Evolutionary conservation across 2,113 vertebrate genomes (phyloP).

Genomic region (Zosterops pallidus): DNA sequence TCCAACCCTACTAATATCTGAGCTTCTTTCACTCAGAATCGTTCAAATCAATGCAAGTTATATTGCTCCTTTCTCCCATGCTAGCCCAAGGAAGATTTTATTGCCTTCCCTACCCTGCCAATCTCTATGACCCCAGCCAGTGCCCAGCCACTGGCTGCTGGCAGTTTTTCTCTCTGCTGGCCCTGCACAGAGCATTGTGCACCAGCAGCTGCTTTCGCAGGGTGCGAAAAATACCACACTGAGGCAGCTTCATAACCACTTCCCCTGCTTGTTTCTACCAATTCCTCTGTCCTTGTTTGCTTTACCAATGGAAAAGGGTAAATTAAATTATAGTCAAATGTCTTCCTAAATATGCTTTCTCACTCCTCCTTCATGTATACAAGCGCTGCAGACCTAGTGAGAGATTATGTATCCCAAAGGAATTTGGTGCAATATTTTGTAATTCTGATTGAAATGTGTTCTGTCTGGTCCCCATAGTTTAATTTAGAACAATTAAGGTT

Average conservation of each 20-base stretch:
- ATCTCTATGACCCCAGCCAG: background rate
- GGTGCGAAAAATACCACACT: background rate
- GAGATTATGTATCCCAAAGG: constrained; percentile 66
- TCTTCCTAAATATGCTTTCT: constrained; percentile 64
- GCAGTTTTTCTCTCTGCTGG: background rate
- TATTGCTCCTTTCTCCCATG: constrained; percentile 3
- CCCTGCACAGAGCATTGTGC: background rate
- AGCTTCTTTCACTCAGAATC: background rate
- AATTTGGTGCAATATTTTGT: constrained; percentile 78
- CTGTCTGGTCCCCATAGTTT: constrained; percentile 78
- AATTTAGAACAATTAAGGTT: constrained; percentile 84
- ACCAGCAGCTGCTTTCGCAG: background rate
- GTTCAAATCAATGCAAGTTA: constrained; percentile 12
- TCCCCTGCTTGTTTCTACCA: background rate
- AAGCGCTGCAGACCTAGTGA: constrained; percentile 22
- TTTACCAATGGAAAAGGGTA: constrained; percentile 53
- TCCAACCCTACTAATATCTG: background rate
- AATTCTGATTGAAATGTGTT: constrained; percentile 78
- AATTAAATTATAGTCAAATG: constrained; percentile 63
- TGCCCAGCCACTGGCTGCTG: background rate
- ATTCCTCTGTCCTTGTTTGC: constrained; percentile 35
- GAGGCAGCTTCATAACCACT: background rate
- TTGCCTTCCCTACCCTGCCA: background rate
- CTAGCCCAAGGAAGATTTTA: background rate
- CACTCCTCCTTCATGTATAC: constrained; percentile 53